Evolutionary conservation across 2,797 vertebrate species (phyloP).

Genomic region (Astyanax mexicanus): DNA sequence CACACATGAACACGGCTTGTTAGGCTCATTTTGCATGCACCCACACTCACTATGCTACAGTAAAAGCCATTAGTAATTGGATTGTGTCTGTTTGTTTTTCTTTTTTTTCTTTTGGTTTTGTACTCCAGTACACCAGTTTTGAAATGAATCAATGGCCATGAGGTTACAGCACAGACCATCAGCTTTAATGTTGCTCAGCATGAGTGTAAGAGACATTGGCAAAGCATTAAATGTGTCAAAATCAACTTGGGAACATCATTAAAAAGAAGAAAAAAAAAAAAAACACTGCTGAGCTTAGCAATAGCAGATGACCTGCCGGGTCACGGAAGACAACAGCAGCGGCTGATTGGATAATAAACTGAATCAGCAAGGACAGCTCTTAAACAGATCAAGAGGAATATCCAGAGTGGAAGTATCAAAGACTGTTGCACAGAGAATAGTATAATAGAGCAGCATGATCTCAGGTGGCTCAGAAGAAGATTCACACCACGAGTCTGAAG

Average conservation of each 20-base stretch:
- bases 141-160: constrained; percentile 12
- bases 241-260: not conserved
- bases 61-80: not conserved
- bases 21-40: not conserved
- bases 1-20: not conserved
- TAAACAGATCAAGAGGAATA: too few relatives aligned
- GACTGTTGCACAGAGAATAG: too few relatives aligned
- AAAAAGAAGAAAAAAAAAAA: not conserved
- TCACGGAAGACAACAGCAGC: not conserved
- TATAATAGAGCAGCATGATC: too few relatives aligned
- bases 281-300: not conserved
- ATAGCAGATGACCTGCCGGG: not conserved
- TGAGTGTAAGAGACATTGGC: not conserved
- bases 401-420: too few relatives aligned
- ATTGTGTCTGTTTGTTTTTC: not conserved
- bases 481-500: too few relatives aligned
- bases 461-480: too few relatives aligned
- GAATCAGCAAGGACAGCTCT: too few relatives aligned
- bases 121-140: not conserved
- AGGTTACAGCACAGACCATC: not conserved
- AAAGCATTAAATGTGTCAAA: constrained; percentile 1
- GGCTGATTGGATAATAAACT: too few relatives aligned
- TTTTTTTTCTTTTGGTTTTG: not conserved
- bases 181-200: constrained; percentile 1
- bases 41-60: not conserved